These are phyloP conservation scores for Drosophila kuntzei DNA, from an alignment of 2,888 invertebrate genomes.

Conservation along the genomic window DNA sequence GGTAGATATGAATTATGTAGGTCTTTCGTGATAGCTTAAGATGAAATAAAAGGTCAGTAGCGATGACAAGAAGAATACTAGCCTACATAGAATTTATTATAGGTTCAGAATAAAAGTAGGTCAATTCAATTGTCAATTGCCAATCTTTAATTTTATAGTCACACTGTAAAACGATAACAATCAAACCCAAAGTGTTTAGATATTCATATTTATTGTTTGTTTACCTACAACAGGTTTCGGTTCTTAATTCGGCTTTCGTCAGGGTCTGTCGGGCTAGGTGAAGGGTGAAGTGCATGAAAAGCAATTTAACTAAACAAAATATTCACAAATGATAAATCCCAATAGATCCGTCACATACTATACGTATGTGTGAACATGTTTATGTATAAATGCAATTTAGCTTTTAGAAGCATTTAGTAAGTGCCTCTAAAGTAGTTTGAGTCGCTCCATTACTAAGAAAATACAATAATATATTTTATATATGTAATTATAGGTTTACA, in stretches of 20 bases:
- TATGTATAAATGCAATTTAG: neutral
- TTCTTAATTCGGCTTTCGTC: conserved; percentile 26
- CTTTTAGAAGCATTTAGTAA: conserved; percentile 3
- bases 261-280: conserved; percentile 42
- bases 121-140: neutral
- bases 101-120: neutral
- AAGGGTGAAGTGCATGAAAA: conserved; percentile 34
- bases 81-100: neutral
- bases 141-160: neutral
- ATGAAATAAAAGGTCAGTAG: neutral
- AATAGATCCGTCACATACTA: conserved; percentile 13
- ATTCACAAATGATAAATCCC: conserved; percentile 28
- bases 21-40: neutral
- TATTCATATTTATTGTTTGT: conserved; percentile 1
- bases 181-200: conserved; percentile 1
- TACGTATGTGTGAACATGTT: no score
- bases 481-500: no score
- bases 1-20: no score
- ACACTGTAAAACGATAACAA: conserved; percentile 3
- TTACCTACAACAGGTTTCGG: conserved; percentile 22
- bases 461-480: no score
- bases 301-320: conserved; percentile 31
- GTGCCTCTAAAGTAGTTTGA: neutral
- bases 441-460: neutral
- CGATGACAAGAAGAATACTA: no score